Evolutionary conservation across 2,113 vertebrate species (phyloP).

Genomic region (Sander lucioperca): DNA sequence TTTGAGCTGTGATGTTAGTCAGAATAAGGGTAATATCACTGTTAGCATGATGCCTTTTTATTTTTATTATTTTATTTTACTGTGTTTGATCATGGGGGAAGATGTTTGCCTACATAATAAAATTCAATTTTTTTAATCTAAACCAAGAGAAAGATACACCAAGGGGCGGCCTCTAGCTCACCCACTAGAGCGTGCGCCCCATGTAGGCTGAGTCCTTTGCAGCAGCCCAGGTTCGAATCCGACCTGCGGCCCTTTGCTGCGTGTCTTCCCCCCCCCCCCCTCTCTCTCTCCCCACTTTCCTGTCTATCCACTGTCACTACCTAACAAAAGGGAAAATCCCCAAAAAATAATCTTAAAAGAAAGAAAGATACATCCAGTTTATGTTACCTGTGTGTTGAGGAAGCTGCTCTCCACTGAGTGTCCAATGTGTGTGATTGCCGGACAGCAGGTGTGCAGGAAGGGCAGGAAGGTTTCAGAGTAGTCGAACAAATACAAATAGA

Average conservation of each 20-base stretch:
- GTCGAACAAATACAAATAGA: conserved; percentile 95
- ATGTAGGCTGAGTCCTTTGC: too few species aligned
- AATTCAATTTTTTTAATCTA: neutral
- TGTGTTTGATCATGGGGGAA: neutral
- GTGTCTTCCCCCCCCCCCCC: too few species aligned
- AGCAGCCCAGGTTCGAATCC: too few species aligned
- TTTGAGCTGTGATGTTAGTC: neutral
- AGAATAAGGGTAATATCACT: neutral
- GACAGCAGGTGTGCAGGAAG: conserved; percentile 94
- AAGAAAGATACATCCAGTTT: neutral
- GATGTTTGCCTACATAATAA: neutral
- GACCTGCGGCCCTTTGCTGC: too few species aligned
- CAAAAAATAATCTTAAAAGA: too few species aligned
- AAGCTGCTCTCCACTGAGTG: conserved; percentile 77
- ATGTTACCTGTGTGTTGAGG: conserved; percentile 83
- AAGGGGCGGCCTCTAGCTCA: too few species aligned
- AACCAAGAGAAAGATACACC: neutral
- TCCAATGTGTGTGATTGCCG: conserved; percentile 72
- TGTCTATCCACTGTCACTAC: too few species aligned
- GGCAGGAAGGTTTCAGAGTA: conserved; percentile 93
- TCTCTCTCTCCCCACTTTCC: too few species aligned
- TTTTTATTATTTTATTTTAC: neutral
- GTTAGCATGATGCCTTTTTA: neutral
- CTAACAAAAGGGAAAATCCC: too few species aligned
- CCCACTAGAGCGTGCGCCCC: too few species aligned